Percentiles rank a stretch among this genome's conserved stretches.
Conservation (phyloP, 2,888 invertebrate genomes). For the Hemithea aestivaria region DNA sequence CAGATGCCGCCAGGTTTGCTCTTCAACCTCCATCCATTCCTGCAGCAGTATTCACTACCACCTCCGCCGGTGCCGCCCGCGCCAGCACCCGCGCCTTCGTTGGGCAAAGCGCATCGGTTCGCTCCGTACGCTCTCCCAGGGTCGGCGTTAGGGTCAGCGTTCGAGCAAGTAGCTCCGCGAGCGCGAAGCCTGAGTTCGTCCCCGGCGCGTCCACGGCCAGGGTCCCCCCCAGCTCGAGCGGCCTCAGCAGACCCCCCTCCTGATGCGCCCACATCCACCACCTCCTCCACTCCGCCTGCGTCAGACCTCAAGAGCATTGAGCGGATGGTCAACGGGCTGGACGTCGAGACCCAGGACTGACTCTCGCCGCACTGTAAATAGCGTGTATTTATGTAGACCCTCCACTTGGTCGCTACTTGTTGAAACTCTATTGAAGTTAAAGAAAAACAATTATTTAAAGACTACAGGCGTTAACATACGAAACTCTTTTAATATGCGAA, state of each 20-base stretch:
- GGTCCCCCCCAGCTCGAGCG: slow-evolving; percentile 70
- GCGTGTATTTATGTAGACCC: slow-evolving; percentile 67
- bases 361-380: slow-evolving; percentile 62
- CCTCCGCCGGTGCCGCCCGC: slow-evolving; percentile 81
- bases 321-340: slow-evolving; percentile 97
- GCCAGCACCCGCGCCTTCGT: slow-evolving; percentile 81
- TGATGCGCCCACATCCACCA: slow-evolving; percentile 76
- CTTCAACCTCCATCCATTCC: slow-evolving; percentile 92
- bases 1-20: slow-evolving; percentile 90
- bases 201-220: slow-evolving; percentile 66
- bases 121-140: slow-evolving; percentile 93
- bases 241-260: slow-evolving; percentile 74
- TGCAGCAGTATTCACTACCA: slow-evolving; percentile 91
- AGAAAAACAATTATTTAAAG: no score
- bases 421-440: slow-evolving; percentile 1
- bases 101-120: slow-evolving; percentile 86
- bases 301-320: slow-evolving; percentile 97
- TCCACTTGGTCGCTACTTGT: slow-evolving; percentile 19
- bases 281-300: slow-evolving; percentile 79
- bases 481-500: no score
- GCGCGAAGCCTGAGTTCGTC: slow-evolving; percentile 82
- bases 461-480: no score
- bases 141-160: slow-evolving; percentile 84
- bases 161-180: slow-evolving; percentile 92
- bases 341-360: slow-evolving; percentile 86